Percentiles rank a stretch among this genome's conserved stretches.
phyloP scores from a whole-genome alignment of 2,113 vertebrate species.

The pig (Sus scrofa) region DNA sequence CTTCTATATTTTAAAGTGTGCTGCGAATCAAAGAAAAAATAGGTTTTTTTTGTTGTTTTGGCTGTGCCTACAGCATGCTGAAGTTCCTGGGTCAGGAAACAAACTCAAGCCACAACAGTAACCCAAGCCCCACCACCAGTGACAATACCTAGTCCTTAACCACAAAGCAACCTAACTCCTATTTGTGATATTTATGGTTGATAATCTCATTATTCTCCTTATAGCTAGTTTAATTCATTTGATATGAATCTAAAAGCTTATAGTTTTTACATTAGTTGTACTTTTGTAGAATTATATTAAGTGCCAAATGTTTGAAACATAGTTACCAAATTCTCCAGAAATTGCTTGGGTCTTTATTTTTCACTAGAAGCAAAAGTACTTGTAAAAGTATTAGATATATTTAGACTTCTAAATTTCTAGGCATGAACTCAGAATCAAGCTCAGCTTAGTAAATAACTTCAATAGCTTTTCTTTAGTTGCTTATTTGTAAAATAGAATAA shows the following conservation, averaged over 20 bases:
- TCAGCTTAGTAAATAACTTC: neutral
- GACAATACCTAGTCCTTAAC: too few relatives aligned
- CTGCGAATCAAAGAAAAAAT: slow-evolving; percentile 9
- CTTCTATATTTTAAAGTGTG: slow-evolving; percentile 66
- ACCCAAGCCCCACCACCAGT: too few relatives aligned
- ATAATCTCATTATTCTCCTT: slow-evolving; percentile 35
- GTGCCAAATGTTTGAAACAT: neutral
- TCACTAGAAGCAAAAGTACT: neutral
- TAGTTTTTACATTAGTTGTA: slow-evolving; percentile 36
- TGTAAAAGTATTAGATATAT: neutral
- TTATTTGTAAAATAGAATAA: neutral
- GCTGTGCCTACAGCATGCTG: too few relatives aligned
- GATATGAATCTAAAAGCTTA: slow-evolving; percentile 41
- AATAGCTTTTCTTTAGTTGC: neutral
- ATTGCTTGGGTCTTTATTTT: slow-evolving; percentile 26
- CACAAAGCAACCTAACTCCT: too few relatives aligned
- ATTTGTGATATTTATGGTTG: slow-evolving; percentile 44
- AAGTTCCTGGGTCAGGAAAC: too few relatives aligned
- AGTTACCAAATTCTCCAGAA: neutral
- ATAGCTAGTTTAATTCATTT: slow-evolving; percentile 56
- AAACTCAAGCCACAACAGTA: too few relatives aligned
- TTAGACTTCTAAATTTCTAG: neutral
- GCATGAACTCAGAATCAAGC: neutral
- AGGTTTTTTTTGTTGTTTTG: too few relatives aligned
- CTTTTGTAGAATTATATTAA: slow-evolving; percentile 12